Evolutionary conservation across 2,113 vertebrate species (phyloP), one percentile per base, ranked within the genome.

Genomic region (Cochlearius cochlearius): DNA sequence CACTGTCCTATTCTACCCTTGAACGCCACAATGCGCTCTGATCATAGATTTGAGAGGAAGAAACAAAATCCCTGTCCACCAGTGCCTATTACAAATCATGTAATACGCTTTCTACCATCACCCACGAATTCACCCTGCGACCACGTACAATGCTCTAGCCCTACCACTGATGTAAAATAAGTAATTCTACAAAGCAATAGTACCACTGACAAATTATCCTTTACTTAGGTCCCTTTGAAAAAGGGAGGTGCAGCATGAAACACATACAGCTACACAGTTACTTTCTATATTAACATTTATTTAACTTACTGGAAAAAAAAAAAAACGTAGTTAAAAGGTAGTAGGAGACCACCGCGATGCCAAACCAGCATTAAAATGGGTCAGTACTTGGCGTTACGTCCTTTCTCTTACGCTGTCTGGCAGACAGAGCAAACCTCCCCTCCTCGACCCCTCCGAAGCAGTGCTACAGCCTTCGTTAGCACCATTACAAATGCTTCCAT

Each of bases 1-100:
- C 64, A 49, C 58, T 71, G 47, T 94, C 85, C 94, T 97, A 15
- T 32, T 81, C 81, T 84, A 92, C 96, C 97, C 96, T 97, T 97
- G 97, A 97, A 83, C 75, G 89, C 32, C 68, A 74, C 22, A 55
- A 67, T 69, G 93, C 1, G 5, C 96, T 98, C 96, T 96, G 87
- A 96, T 96, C 93, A 86, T 10, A 80, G 63, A 91, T 95, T 96
- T 96, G 74, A 94, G 92, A 96, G 79, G 20, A 86, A 73, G 58
- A 62, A 32, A 52, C 41, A 49, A n/a, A 73, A 84, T 27, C 52
- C 43, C 60, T 60, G 18, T 27, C 59, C 13, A 2, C 63, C 62
- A 79, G 9, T 23, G 21, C 74, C 80, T 66, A 8, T 38, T 38
- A 75, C 30, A 78, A 69, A 47, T 3, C 14, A 12, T 20, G n/a